A percentile compares a stretch with the other conserved stretches of the same genome.
phyloP scores from a whole-genome alignment of 2,797 vertebrate genomes.

The Limosa lapponica region DNA sequence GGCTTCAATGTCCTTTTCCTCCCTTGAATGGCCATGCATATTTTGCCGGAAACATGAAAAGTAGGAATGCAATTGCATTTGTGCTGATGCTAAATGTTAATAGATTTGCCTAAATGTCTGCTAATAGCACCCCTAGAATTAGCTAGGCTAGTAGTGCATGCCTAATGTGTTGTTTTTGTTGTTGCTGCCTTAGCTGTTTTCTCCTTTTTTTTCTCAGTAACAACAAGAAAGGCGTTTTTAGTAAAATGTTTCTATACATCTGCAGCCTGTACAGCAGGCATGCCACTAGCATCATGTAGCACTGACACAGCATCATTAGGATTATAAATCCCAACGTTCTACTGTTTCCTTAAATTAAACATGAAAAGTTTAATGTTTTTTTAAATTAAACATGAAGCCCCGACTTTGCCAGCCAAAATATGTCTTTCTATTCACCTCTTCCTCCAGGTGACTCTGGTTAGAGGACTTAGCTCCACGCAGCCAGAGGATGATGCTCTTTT shows the following conservation, averaged over 20 bases:
- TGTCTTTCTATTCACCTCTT: constrained; percentile 66
- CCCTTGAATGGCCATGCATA: constrained; percentile 42
- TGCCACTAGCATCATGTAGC: not conserved
- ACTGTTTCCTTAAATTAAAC: constrained; percentile 80
- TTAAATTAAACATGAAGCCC: constrained; percentile 79
- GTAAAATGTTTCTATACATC: not conserved
- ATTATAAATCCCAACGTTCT: constrained; percentile 73
- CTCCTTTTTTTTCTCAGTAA: not conserved
- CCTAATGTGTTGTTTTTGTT: constrained; percentile 75
- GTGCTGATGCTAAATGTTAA: constrained; percentile 79
- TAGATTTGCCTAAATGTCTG: constrained; percentile 77
- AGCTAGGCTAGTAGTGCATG: constrained; percentile 77
- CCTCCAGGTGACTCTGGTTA: constrained; percentile 62
- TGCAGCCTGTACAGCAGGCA: constrained; percentile 44
- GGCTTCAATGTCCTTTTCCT: not conserved
- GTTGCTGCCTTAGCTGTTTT: constrained; percentile 69
- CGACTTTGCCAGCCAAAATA: constrained; percentile 71
- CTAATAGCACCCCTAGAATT: constrained; percentile 79
- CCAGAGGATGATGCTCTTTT: not conserved
- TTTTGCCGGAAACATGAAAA: constrained; percentile 72
- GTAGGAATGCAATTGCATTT: constrained; percentile 60
- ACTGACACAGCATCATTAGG: constrained; percentile 68
- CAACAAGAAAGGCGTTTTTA: constrained; percentile 17
- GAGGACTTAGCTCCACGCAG: constrained; percentile 8
- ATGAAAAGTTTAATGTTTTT: constrained; percentile 78